phyloP scores from a whole-genome alignment of 1,140 invertebrate species.

The Chrysomallon squamiferum region DNA sequence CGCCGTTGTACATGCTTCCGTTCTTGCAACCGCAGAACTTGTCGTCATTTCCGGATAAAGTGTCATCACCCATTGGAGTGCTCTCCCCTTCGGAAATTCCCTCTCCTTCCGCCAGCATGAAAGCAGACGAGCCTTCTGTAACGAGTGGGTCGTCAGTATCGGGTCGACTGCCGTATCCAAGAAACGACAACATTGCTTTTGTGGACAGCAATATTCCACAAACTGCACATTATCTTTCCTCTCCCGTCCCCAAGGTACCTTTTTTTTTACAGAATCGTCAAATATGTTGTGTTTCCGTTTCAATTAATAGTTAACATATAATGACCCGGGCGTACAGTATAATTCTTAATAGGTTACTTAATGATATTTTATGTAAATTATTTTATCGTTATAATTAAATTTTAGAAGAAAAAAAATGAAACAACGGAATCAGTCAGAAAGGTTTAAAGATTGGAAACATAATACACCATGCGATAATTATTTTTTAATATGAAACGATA shows the following conservation, averaged over 20 bases:
- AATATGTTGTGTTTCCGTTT: background rate
- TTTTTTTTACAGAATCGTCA: too few relatives aligned
- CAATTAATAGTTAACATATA: background rate
- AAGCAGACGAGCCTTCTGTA: background rate
- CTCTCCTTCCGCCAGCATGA: background rate
- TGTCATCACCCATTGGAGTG: background rate
- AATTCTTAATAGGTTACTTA: too few relatives aligned
- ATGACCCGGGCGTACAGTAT: background rate
- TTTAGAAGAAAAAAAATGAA: background rate
- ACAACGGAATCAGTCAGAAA: background rate
- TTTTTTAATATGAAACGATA: background rate
- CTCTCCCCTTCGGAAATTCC: slow-evolving; percentile 7
- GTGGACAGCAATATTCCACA: background rate
- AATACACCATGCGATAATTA: too few relatives aligned
- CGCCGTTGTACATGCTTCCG: too few relatives aligned
- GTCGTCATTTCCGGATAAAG: background rate
- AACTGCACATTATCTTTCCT: background rate
- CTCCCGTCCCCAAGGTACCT: background rate
- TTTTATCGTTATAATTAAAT: too few relatives aligned
- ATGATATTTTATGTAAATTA: too few relatives aligned
- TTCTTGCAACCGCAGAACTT: too few relatives aligned
- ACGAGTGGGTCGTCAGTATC: background rate
- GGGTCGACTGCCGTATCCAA: background rate
- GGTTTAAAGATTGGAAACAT: background rate
- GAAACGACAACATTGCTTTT: background rate